Base-by-base conservation (phyloP, 2,113 vertebrate species). In the Meriones unguiculatus region DNA sequence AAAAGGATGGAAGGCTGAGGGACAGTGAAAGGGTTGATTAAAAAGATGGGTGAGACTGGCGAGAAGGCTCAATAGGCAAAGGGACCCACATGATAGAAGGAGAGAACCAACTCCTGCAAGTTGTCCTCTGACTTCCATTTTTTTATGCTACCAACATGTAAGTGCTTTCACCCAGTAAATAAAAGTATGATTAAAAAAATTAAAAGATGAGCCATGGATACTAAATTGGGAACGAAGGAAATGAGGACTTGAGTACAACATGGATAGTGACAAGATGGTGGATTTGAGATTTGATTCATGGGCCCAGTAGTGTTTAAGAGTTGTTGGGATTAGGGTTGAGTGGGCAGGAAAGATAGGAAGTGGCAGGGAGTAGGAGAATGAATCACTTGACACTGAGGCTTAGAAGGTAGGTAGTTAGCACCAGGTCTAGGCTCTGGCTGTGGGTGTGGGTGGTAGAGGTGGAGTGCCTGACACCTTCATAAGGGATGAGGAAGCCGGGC, bases 301-400 rank as follows among this genome's bases (percentile, higher is more conserved):
- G 75, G 62, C 15, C 25, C 7, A 38, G 50, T 54, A 65, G 57
- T 18, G 8, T 80, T 76, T 75, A 89, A 91, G 85, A 78, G 14
- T 76, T 96, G 24, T 52, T 24, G 8, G 57, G 78, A 30, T 76
- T 90, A 32, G 65, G n/a, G 54, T 95, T 90, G 24, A 94, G 35
- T 80, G 32, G 90, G n/a, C 30, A 94, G 75, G 69, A 89, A 89
- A 57, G 50, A 72, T 69, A 67, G 59, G 54, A 92, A 91, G 92
- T 92, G 35, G 2, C 10, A 69, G 25, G n/a, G 59, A 41, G 14
- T 8, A 54, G 65, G 69, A 87, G 67, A 38, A 52, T 87, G 35
- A 62, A 38, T 89, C 77, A 77, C 52, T 57, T 78, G 70, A 87
- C 38, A 65, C 1, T 35, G 67, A 80, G 85, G 50, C 32, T 65